A percentile compares a stretch with the other conserved stretches of the same genome.
phyloP scores from a whole-genome alignment of 2,888 invertebrate genomes.

The Drosophila ezoana region DNA sequence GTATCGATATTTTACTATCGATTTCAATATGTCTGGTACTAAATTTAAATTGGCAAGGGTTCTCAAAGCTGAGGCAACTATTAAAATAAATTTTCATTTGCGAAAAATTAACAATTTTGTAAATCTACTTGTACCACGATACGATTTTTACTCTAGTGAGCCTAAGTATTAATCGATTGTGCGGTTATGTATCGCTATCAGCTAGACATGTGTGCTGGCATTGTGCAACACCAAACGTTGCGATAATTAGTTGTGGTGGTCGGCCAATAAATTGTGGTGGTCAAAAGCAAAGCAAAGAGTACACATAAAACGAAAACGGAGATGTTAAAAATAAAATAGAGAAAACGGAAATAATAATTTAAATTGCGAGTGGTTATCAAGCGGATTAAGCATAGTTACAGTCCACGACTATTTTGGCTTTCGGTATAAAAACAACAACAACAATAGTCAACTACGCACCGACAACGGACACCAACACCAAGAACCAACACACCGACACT shows the following conservation, averaged over 20 bases:
- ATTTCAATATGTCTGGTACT: background rate
- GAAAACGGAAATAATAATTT: slow-evolving; percentile 68
- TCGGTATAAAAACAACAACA: slow-evolving; percentile 42
- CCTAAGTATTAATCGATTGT: slow-evolving; percentile 1
- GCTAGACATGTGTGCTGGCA: slow-evolving; percentile 14
- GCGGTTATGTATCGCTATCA: slow-evolving; percentile 17
- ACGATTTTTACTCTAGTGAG: background rate
- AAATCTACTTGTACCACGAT: background rate
- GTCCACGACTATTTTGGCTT: slow-evolving; percentile 51
- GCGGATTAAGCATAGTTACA: slow-evolving; percentile 58
- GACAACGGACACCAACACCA: slow-evolving; percentile 56
- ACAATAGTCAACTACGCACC: slow-evolving; percentile 64
- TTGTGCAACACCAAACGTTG: slow-evolving; percentile 47
- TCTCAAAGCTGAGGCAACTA: no score
- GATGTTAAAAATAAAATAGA: slow-evolving; percentile 69
- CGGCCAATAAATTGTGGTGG: slow-evolving; percentile 63
- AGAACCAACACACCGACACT: slow-evolving; percentile 48
- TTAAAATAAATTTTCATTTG: no score
- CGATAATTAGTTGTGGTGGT: slow-evolving; percentile 57
- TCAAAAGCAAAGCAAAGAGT: slow-evolving; percentile 68
- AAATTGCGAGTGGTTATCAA: slow-evolving; percentile 71
- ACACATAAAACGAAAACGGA: slow-evolving; percentile 71
- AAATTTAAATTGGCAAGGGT: no score
- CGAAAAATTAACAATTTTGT: no score
- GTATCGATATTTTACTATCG: slow-evolving; percentile 31